Conservation (phyloP, 2,797 vertebrate species). For the Cuculus canorus region DNA sequence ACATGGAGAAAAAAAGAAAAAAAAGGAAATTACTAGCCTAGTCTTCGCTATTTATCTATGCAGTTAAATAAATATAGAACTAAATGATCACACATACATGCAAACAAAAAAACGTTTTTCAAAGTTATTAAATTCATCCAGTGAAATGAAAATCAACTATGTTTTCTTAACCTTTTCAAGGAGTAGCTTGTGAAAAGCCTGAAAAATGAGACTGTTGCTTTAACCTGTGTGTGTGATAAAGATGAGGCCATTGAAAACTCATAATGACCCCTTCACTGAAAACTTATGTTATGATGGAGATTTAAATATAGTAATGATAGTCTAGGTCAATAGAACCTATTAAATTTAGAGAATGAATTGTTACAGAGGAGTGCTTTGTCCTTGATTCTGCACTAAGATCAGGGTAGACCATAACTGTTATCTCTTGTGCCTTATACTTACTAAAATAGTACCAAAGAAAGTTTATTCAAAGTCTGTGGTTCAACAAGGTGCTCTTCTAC, state of each 20-base stretch:
- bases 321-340: not conserved
- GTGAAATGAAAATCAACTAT: not conserved
- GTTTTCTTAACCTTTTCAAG: not conserved
- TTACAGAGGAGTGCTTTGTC: not conserved
- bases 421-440: not conserved
- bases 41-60: not conserved
- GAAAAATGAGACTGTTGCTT: not conserved
- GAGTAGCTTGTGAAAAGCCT: not conserved
- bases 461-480: not conserved
- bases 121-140: not conserved
- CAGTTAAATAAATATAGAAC: not conserved
- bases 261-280: not conserved
- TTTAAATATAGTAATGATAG: not conserved
- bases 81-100: not conserved
- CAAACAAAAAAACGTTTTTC: not conserved
- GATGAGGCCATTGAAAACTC: not conserved
- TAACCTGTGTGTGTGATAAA: not conserved
- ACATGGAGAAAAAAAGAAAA: not conserved
- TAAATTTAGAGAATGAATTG: not conserved
- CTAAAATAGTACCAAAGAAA: not conserved
- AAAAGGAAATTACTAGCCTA: not conserved
- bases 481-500: not conserved
- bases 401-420: not conserved
- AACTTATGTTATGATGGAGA: rapidly evolving
- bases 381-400: not conserved